Base-by-base conservation (phyloP, 2,797 vertebrate genomes). In the Austrolebias charrua region DNA sequence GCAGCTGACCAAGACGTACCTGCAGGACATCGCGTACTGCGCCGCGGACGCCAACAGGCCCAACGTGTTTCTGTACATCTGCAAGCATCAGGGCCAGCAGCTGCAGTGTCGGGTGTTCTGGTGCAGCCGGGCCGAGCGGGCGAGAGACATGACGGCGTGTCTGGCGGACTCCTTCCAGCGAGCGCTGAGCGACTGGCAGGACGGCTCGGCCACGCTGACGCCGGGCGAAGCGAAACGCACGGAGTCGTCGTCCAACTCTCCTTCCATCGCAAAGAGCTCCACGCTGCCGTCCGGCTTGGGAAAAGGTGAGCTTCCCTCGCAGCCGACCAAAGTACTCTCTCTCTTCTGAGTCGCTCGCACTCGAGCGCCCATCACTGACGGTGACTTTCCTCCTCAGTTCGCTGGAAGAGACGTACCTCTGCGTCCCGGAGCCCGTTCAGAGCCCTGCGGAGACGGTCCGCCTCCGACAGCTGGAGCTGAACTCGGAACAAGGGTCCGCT, bases 61-160 rank as follows among this genome's bases (percentile, higher is more conserved):
- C 70, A 92, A 93, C 4, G 90, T 94, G 64, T 94, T 94, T 85
- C 80, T 94, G 33, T 94, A 94, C 87, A 94, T 94, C 88, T 94
- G 93, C 79, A 90, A 92, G 35, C 92, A 91, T 18, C 92, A 90
- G 0, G 90, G 92, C 0, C 91, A 93, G 84, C 93, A 94, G 90
- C 91, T 94, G 80, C 92, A 93, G 82, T 94, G 93, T 43, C 88
- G 93, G 2, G 93, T 94, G 54, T 94, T 94, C 84, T 94, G 93
- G 92, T 94, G 93, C 85, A 93, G 90, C 78, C 89, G 92, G 28
- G 92, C 91, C 0, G 92, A 94, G 84, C 78, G 92, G 47, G 93
- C 92, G 0, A 85, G 82, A 0, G 93, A 94, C 85, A 92, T 94
- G 90, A 94, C 92, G 0, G 82, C 90, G 0, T 94, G 93, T 10